Percentiles rank a stretch among this genome's conserved stretches.
phyloP scores from a whole-genome alignment of 2,888 invertebrate species.

The Tribolium freemani region DNA sequence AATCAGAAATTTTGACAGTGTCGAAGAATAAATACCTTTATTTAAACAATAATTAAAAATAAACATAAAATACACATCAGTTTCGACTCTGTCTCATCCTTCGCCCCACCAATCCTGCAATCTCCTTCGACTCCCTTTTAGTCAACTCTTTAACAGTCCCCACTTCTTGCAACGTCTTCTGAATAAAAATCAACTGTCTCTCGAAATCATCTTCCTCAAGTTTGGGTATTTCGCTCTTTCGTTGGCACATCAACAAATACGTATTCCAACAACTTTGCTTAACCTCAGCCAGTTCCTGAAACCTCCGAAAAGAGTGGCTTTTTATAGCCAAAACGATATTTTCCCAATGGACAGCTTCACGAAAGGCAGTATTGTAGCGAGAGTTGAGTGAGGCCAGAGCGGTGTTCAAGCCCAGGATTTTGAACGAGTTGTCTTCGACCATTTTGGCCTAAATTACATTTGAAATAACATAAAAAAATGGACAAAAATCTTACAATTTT shows the following conservation, averaged over 20 bases:
- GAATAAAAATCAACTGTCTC: conserved; percentile 74
- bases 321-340: conserved; percentile 1
- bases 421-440: conserved; percentile 73
- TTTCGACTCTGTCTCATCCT: not conserved
- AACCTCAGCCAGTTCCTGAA: conserved; percentile 10
- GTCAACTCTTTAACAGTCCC: conserved; percentile 3
- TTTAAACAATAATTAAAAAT: not conserved
- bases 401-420: conserved; percentile 75
- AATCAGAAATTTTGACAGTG: too few relatives aligned
- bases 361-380: conserved; percentile 55
- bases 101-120: not conserved
- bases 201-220: conserved; percentile 72
- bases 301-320: not conserved
- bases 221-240: conserved; percentile 66
- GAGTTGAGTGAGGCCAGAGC: conserved; percentile 72
- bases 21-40: not conserved
- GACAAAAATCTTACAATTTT: conserved; percentile 6
- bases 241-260: conserved; percentile 75
- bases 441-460: conserved; percentile 64
- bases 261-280: conserved; percentile 69
- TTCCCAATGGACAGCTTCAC: conserved; percentile 17
- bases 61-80: not conserved
- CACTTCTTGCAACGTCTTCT: conserved; percentile 72
- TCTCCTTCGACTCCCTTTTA: not conserved
- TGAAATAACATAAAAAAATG: not conserved